Percentiles rank a stretch among this genome's conserved stretches.
Evolutionary conservation across 2,888 invertebrate genomes (phyloP).

Genomic region (Electrophaes corylata): DNA sequence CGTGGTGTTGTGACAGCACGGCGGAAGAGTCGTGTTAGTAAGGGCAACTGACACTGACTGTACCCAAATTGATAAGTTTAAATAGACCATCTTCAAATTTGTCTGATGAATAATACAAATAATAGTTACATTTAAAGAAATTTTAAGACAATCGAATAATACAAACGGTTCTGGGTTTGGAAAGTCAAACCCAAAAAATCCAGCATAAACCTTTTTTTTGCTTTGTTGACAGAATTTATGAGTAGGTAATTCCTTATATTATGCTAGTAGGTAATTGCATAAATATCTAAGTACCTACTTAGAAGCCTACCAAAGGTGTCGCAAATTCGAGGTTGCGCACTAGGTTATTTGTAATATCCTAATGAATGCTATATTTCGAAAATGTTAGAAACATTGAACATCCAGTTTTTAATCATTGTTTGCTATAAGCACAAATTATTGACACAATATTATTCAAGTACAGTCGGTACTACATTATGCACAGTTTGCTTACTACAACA

Average conservation of each 20-base stretch:
- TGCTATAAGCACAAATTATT: not conserved
- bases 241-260: no score
- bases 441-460: no score
- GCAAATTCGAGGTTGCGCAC: constrained; percentile 10
- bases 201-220: no score
- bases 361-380: no score
- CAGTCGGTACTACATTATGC: not conserved
- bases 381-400: no score
- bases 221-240: no score
- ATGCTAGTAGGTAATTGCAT: not conserved
- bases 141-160: no score
- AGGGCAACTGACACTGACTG: constrained; percentile 40
- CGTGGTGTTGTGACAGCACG: constrained; percentile 76
- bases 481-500: constrained; percentile 15
- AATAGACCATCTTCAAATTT: constrained; percentile 3
- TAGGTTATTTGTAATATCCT: no score
- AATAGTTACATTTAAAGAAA: not conserved
- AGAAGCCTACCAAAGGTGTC: constrained; percentile 15
- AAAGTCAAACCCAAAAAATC: no score
- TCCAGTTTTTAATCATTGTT: no score
- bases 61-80: constrained; percentile 25
- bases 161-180: no score
- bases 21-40: constrained; percentile 70
- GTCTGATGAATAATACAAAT: not conserved
- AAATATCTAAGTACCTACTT: constrained; percentile 9